phyloP scores from a whole-genome alignment of 1,140 invertebrate species.

The Condylostylus longicornis region DNA sequence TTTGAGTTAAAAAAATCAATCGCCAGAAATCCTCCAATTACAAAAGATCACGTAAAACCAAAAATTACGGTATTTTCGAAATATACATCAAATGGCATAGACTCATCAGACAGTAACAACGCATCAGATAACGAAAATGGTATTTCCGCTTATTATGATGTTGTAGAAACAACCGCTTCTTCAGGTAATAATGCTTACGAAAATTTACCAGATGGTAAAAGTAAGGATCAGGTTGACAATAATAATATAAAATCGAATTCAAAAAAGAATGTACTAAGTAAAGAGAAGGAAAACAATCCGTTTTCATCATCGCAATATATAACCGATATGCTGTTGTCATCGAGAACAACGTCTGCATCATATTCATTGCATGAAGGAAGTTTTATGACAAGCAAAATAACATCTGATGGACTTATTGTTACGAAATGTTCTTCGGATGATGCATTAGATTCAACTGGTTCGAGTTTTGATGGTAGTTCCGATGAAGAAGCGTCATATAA shows the following conservation, averaged over 20 bases:
- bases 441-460: slow-evolving; percentile 28
- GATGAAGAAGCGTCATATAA: slow-evolving; percentile 29
- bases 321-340: slow-evolving; percentile 29
- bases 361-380: slow-evolving; percentile 30
- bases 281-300: slow-evolving; percentile 6
- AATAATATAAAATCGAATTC: slow-evolving; percentile 6
- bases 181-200: slow-evolving; percentile 25
- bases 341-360: slow-evolving; percentile 26
- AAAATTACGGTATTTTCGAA: slow-evolving; percentile 41
- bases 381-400: slow-evolving; percentile 33
- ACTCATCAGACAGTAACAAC: slow-evolving; percentile 28
- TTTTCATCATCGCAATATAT: slow-evolving; percentile 30
- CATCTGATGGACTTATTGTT: slow-evolving; percentile 28
- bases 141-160: slow-evolving; percentile 30
- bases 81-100: too few species aligned
- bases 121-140: slow-evolving; percentile 28
- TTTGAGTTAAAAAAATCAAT: slow-evolving; percentile 39
- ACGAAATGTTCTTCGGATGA: slow-evolving; percentile 31
- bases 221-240: slow-evolving; percentile 9
- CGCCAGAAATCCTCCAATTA: slow-evolving; percentile 38
- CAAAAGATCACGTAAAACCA: slow-evolving; percentile 41
- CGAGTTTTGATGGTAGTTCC: slow-evolving; percentile 31
- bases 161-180: slow-evolving; percentile 26
- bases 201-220: slow-evolving; percentile 31
- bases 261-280: slow-evolving; percentile 7